These are phyloP conservation scores for Cecidostiba fungosa DNA, from an alignment of 2,888 invertebrate genomes.

Conservation along the genomic window DNA sequence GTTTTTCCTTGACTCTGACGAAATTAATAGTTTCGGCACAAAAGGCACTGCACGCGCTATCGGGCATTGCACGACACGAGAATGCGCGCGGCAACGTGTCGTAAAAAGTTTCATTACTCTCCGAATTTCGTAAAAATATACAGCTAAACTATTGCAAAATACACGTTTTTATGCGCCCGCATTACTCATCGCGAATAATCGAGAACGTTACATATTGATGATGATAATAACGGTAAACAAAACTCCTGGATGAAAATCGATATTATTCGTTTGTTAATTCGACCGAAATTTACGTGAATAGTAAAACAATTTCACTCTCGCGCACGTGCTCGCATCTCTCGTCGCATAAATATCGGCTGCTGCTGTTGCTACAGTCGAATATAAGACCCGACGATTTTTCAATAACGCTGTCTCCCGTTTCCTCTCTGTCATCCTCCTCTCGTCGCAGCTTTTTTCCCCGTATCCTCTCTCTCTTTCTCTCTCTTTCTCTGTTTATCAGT, in stretches of 20 bases:
- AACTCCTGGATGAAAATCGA: neutral
- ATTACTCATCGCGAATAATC: neutral
- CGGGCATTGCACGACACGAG: neutral
- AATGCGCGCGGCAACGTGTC: neutral
- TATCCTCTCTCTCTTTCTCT: slow-evolving; percentile 35
- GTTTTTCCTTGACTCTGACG: neutral
- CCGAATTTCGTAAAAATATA: neutral
- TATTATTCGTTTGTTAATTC: neutral
- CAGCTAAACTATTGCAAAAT: neutral
- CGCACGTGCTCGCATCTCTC: slow-evolving; percentile 17
- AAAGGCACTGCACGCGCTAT: neutral
- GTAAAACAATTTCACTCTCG: slow-evolving; percentile 24
- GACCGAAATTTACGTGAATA: neutral
- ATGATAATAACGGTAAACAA: neutral
- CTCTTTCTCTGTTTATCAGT: slow-evolving; percentile 63
- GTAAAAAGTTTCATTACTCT: slow-evolving; percentile 5
- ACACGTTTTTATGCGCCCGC: neutral
- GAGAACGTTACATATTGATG: neutral
- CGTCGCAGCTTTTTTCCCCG: slow-evolving; percentile 6
- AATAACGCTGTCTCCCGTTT: slow-evolving; percentile 58
- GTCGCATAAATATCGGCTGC: slow-evolving; percentile 29
- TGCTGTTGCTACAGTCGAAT: neutral
- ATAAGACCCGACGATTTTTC: slow-evolving; percentile 62
- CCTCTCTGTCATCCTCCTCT: slow-evolving; percentile 37
- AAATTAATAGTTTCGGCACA: slow-evolving; percentile 3